phyloP scores from a whole-genome alignment of 2,113 vertebrate species.

The Sterrhoptilus dennistouni region DNA sequence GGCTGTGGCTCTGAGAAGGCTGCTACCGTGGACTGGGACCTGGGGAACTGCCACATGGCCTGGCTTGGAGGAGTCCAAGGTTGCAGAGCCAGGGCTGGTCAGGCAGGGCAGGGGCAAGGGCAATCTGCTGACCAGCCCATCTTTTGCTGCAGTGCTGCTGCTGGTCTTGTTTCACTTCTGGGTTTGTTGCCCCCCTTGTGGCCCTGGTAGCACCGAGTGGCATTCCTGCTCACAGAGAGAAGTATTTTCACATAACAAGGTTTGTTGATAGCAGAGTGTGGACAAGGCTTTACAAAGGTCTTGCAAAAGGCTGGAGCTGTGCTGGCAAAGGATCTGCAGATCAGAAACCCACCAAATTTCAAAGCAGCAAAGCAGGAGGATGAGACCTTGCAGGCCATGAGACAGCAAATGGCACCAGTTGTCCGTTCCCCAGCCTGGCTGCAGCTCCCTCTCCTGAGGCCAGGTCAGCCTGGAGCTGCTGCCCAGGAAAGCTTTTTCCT shows the following conservation, averaged over 20 bases:
- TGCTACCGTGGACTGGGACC: rapidly evolving
- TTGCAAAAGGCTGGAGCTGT: background rate
- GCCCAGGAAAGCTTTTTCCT: background rate
- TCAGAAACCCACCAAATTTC: background rate
- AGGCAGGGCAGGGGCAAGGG: background rate
- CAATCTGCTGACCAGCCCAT: background rate
- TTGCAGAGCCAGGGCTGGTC: background rate
- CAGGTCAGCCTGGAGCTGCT: background rate
- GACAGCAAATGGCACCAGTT: background rate
- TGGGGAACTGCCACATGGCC: background rate
- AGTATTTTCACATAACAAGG: background rate
- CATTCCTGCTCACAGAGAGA: background rate
- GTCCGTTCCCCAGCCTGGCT: background rate
- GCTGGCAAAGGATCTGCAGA: background rate
- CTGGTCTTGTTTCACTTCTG: background rate
- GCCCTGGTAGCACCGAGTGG: background rate
- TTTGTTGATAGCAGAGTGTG: background rate
- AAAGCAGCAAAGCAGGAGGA: background rate
- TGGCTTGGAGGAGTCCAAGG: background rate
- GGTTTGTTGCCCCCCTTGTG: background rate
- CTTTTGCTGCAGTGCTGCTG: background rate
- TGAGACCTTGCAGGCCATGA: background rate
- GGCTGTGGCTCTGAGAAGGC: background rate
- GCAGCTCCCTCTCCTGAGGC: background rate
- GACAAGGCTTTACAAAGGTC: background rate